A percentile compares a stretch with the other conserved stretches of the same genome.
Evolutionary conservation across 2,113 vertebrate species (phyloP).

Genomic region (Dasyurus viverrinus): DNA sequence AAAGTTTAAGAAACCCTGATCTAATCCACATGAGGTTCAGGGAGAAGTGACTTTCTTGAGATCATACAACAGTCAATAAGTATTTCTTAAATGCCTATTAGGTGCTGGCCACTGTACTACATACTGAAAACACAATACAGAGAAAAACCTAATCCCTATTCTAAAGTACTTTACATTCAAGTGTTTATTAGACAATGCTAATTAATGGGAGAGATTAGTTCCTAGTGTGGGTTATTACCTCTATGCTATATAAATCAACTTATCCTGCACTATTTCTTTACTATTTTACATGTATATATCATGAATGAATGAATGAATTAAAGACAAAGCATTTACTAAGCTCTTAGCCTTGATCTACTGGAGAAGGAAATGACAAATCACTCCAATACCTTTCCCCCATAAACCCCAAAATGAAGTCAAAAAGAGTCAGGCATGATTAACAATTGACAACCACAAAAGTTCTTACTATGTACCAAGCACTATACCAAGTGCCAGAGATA

Average conservation of each 20-base stretch:
- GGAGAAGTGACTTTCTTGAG: not conserved
- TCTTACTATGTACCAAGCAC: not conserved
- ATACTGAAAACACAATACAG: not conserved
- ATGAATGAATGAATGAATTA: not conserved
- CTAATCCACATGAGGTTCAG: not conserved
- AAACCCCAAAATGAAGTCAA: not conserved
- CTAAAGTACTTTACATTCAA: not conserved
- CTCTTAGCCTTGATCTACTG: not conserved
- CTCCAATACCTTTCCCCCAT: not conserved
- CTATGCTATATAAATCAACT: not conserved
- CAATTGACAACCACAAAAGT: not conserved
- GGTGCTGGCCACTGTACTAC: not conserved
- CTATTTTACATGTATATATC: not conserved
- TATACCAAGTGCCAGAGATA: too few species aligned
- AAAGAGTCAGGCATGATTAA: not conserved
- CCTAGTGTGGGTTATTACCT: not conserved
- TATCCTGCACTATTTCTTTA: not conserved
- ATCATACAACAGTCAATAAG: not conserved
- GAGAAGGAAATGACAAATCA: not conserved
- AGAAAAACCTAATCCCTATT: not conserved
- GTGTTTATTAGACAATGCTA: not conserved
- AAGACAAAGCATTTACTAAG: not conserved
- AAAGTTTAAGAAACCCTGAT: too few species aligned
- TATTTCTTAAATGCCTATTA: not conserved
- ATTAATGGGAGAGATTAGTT: not conserved